Evolutionary conservation across 2,113 vertebrate species (phyloP), one percentile per base, ranked within the genome.

Genomic region (Typhlomys cinereus): DNA sequence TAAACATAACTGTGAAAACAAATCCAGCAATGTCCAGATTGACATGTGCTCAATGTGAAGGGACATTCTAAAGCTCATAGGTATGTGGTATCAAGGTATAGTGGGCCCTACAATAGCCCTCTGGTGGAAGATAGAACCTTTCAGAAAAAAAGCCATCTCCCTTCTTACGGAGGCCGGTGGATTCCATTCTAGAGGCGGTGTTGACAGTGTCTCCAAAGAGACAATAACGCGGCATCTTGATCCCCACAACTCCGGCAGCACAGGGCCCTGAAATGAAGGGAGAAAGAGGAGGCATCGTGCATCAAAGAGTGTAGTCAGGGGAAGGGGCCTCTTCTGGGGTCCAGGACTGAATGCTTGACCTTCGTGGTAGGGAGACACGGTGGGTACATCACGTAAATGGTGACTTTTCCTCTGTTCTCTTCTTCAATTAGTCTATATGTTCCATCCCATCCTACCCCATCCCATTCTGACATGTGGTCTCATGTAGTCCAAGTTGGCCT

Each of bases 221-320:
- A 95, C 99, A 99, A 88, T 99, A 99, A 27, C 99, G 98, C 90
- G 99, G 99, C 99, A 99, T 99, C 97, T 99, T 99, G 97, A 99
- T 99, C 50, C 99, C 99, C 84, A 99, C 99, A 5, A 99, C 99
- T 88, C 99, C 99, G 23, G 99, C 99, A 0, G 99, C 99, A 97
- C 99, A 99, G 1, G 99, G 99, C 46, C 99, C 99, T 99, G 92
- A 29, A 91, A 76, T 14, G 34, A 81, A 80, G 70, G 69, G 59
- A 92, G 70, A 75, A 71, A 71, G 87, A 82, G 1, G 13, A 83
- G 14, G 41, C 23, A 1, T 2, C 1, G 5, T 54, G 41, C 41
- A 17, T 2, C 31, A 17, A 17, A 34, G 74, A 34, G 61, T 21
- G 36, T 39, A 66, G 18, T 21, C n/a, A 23, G 29, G 61, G 14